These are phyloP conservation scores for Moxostoma hubbsi DNA, from an alignment of 2,797 vertebrate species.

Conservation along the genomic window DNA sequence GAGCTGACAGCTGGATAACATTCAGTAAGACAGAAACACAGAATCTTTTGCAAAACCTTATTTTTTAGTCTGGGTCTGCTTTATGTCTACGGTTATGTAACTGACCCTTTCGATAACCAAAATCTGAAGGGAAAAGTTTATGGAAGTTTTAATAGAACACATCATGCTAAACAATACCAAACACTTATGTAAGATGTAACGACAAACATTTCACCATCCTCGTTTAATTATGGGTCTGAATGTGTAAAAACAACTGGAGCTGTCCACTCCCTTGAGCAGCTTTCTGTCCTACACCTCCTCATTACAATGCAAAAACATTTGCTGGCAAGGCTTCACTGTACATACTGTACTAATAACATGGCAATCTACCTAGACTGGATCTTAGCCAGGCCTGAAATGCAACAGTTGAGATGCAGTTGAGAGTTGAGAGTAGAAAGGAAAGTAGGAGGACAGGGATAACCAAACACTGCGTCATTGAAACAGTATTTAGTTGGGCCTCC, in stretches of 20 bases:
- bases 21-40: neutral
- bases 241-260: slow-evolving; percentile 26
- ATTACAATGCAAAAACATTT: slow-evolving; percentile 66
- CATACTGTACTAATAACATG: slow-evolving; percentile 86
- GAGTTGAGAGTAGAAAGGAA: slow-evolving; percentile 54
- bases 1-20: slow-evolving; percentile 18
- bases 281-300: slow-evolving; percentile 27
- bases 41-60: slow-evolving; percentile 8
- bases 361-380: slow-evolving; percentile 77
- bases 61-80: slow-evolving; percentile 12
- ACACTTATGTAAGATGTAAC: slow-evolving; percentile 39
- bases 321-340: slow-evolving; percentile 83
- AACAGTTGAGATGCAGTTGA: slow-evolving; percentile 67
- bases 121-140: slow-evolving; percentile 7
- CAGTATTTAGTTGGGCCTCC: neutral
- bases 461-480: slow-evolving; percentile 41
- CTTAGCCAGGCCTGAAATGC: slow-evolving; percentile 74
- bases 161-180: neutral
- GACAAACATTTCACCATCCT: slow-evolving; percentile 33
- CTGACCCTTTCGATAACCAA: slow-evolving; percentile 32
- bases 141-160: slow-evolving; percentile 19
- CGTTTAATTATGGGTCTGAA: slow-evolving; percentile 20
- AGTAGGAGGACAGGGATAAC: slow-evolving; percentile 20
- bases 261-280: slow-evolving; percentile 12
- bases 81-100: slow-evolving; percentile 26